phyloP scores from a whole-genome alignment of 2,113 vertebrate species.

The Dipodomys merriami region DNA sequence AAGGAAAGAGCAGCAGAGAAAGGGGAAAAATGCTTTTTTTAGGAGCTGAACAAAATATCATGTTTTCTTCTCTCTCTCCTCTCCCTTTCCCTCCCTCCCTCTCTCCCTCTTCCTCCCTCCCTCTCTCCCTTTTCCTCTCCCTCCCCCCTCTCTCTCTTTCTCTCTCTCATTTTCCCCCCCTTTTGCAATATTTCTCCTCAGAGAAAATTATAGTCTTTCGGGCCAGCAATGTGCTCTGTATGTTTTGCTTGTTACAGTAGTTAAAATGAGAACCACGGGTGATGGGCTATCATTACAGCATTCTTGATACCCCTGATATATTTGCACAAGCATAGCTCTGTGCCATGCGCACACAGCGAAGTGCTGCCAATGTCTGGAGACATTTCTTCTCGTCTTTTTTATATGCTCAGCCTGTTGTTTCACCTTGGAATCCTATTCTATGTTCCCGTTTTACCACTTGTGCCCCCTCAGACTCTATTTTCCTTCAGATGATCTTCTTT shows the following conservation, averaged over 20 bases:
- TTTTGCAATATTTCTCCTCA: slow-evolving; percentile 85
- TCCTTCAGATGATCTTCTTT: not conserved
- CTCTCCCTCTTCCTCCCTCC: slow-evolving; percentile 56
- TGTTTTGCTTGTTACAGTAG: slow-evolving; percentile 86
- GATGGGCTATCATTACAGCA: slow-evolving; percentile 85
- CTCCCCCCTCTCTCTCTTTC: not conserved
- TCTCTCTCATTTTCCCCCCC: slow-evolving; percentile 42
- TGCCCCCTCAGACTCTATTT: not conserved
- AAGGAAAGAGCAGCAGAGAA: slow-evolving; percentile 83
- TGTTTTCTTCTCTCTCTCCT: slow-evolving; percentile 74
- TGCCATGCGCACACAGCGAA: slow-evolving; percentile 8
- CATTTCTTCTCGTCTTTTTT: slow-evolving; percentile 66
- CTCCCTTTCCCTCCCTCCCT: not conserved
- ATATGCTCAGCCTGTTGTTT: slow-evolving; percentile 47
- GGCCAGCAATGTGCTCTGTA: slow-evolving; percentile 87
- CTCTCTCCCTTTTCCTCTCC: slow-evolving; percentile 44
- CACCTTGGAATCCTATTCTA: not conserved
- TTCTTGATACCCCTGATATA: slow-evolving; percentile 83
- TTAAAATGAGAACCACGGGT: slow-evolving; percentile 83
- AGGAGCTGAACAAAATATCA: slow-evolving; percentile 85
- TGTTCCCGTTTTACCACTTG: not conserved
- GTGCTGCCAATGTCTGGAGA: slow-evolving; percentile 67
- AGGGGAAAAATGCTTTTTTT: slow-evolving; percentile 84
- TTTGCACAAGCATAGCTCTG: slow-evolving; percentile 83
- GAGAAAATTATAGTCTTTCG: slow-evolving; percentile 87